Evolutionary conservation across 2,888 invertebrate genomes (phyloP).

Genomic region (Euclidia mi): DNA sequence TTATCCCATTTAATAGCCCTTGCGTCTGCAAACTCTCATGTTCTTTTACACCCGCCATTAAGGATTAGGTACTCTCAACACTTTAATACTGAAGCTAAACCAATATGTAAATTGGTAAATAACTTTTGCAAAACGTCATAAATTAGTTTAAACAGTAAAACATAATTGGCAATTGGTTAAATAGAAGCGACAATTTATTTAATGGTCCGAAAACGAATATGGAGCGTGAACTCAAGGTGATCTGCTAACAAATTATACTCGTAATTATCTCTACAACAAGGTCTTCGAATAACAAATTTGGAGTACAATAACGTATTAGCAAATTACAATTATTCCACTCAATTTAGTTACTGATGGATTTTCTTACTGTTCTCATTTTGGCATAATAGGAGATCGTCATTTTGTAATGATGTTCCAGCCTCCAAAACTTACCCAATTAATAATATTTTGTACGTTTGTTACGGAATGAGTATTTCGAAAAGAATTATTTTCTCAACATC

Average conservation of each 20-base stretch:
- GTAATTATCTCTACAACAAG: constrained; percentile 28
- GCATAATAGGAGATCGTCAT: too few species aligned
- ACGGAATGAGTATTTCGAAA: too few species aligned
- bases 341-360: constrained; percentile 3
- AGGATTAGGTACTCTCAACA: too few species aligned
- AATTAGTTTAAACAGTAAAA: constrained; percentile 23
- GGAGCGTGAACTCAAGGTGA: constrained; percentile 37
- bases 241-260: constrained; percentile 22
- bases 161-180: constrained; percentile 27
- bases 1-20: too few species aligned
- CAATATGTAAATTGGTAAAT: background rate
- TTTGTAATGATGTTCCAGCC: too few species aligned
- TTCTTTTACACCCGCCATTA: too few species aligned
- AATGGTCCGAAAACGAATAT: constrained; percentile 31
- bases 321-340: constrained; percentile 12
- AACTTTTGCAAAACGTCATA: constrained; percentile 23
- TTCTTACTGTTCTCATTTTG: too few species aligned
- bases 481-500: too few species aligned
- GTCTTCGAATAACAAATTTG: constrained; percentile 18
- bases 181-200: constrained; percentile 31
- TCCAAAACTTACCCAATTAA: too few species aligned
- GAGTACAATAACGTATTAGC: constrained; percentile 9
- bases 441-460: too few species aligned
- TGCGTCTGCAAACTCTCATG: too few species aligned
- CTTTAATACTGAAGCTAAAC: background rate